Conservation (phyloP, 2,113 vertebrate species). For the Zapus hudsonius region DNA sequence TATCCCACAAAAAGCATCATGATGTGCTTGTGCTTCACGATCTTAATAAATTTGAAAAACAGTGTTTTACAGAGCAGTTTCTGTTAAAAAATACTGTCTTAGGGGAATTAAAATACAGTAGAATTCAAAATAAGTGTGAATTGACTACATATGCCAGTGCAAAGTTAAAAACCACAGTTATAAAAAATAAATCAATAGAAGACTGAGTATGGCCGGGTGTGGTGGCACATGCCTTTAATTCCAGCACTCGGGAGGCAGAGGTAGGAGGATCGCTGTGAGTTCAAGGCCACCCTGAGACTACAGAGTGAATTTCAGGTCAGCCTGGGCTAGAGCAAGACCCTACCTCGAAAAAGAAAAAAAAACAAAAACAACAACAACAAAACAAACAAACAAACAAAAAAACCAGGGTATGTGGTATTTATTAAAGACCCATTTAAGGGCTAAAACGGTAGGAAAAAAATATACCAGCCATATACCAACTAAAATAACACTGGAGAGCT, state of each 20-base stretch:
- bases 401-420: background rate
- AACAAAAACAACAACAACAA: no score
- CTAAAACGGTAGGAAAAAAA: conserved; percentile 35
- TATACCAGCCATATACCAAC: background rate
- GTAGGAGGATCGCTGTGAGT: no score
- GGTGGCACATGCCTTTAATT: no score
- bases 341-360: no score
- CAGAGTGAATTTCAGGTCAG: no score
- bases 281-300: no score
- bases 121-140: background rate
- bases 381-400: no score
- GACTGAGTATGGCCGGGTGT: background rate
- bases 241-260: no score
- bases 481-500: background rate
- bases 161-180: background rate
- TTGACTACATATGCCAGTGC: conserved; percentile 1
- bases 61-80: background rate
- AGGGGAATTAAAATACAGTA: background rate
- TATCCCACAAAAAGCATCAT: background rate
- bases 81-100: background rate
- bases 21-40: background rate
- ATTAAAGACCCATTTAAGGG: background rate
- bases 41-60: conserved; percentile 10
- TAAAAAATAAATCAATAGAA: background rate
- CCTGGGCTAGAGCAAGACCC: no score